Evolutionary conservation across 2,797 vertebrate species (phyloP), one percentile per base, ranked within the genome.

Genomic region (Gymnodraco acuticeps): DNA sequence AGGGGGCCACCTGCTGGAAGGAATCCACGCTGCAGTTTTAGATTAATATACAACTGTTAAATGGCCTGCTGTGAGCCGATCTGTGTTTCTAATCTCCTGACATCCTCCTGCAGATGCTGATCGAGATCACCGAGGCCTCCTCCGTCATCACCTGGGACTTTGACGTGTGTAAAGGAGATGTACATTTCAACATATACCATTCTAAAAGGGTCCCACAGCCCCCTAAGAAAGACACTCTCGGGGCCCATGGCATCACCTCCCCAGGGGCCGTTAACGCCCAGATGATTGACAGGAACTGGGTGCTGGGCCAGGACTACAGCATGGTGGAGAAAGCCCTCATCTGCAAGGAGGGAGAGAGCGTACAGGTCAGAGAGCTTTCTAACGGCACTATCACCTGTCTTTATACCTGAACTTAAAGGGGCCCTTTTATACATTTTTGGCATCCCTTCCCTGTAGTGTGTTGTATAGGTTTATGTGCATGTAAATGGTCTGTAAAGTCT

Each of bases 121-220:
- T 99, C 23, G 96, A 98, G 90, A 98, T 99, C 45, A 93, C 95
- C 42, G 97, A 99, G 0, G 94, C 96, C 5, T 96, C 98, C 0
- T 97, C 97, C 0, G 98, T 99, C 80, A 98, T 99, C 92, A 99
- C 97, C 0, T 99, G 98, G 98, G 98, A 99, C 88, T 99, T 99
- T 65, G 98, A 99, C 0, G 96, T 99, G 76, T 97, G 95, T 81
- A 99, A 98, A 93, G 98, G 98, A 0, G 97, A 99, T 74, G 93
- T 98, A 92, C 96, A 47, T 99, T 98, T 84, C 27, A 97, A 96
- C 82, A 97, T 99, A 83, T 99, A 96, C 77, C 98, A 99, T 87
- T 98, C 97, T 61, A 98, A 96, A 84, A 93, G 95, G 71, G 93
- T 95, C 0, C 97, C 97, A 0, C 97, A 97, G 82, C 94, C 94